These are phyloP conservation scores for Malthinus seriepunctatus DNA, from an alignment of 2,888 invertebrate genomes.

Conservation along the genomic window DNA sequence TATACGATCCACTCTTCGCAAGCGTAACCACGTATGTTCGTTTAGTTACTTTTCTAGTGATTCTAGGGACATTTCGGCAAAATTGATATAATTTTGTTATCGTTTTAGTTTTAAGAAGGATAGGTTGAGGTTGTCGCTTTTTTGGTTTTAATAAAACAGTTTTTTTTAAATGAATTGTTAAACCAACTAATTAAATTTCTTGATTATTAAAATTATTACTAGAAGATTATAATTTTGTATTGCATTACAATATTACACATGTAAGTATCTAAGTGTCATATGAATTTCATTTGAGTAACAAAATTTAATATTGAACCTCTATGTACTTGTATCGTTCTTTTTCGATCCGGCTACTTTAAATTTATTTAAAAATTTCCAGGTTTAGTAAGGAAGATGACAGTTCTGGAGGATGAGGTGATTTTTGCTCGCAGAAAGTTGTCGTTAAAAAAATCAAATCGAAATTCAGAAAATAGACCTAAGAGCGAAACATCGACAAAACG, in stretches of 20 bases:
- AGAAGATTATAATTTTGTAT: conserved; percentile 1
- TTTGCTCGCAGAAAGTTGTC: conserved; percentile 44
- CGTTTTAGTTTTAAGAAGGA: conserved; percentile 14
- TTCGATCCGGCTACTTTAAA: background rate
- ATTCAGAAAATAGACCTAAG: background rate
- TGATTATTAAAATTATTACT: too few species aligned
- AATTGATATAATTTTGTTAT: conserved; percentile 11
- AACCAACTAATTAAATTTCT: background rate
- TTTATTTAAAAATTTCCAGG: conserved; percentile 37
- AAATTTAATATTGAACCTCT: background rate
- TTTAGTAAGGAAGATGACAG: conserved; percentile 52
- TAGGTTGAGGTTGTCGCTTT: conserved; percentile 8
- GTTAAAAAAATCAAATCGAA: conserved; percentile 32
- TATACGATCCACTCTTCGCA: background rate
- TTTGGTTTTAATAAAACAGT: conserved; percentile 14
- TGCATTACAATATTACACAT: conserved; percentile 34
- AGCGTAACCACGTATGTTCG: background rate
- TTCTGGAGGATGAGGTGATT: conserved; percentile 50
- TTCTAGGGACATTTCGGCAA: background rate
- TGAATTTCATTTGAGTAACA: background rate
- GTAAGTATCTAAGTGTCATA: conserved; percentile 26
- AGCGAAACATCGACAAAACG: conserved; percentile 17
- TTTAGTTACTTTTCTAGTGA: background rate
- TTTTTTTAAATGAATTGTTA: conserved; percentile 6
- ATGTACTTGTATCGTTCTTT: background rate